Evolutionary conservation across 30 jellyfish, hydroid and myxozoan genomes (phyloP).

Genomic region (Mastigias papua): DNA sequence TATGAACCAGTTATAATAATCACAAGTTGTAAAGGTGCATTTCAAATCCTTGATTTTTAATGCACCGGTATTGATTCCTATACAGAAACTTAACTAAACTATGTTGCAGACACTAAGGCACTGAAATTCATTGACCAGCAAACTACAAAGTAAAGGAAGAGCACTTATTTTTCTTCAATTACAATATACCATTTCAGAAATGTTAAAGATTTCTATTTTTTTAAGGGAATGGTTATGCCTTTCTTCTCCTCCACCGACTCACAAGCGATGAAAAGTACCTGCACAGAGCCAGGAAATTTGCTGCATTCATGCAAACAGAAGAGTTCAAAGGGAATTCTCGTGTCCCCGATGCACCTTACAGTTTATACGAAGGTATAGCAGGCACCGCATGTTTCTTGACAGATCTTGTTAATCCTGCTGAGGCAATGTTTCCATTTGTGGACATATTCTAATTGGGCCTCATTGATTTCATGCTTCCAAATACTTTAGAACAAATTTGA

Average conservation of each 20-base stretch:
- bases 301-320: conserved; percentile 99
- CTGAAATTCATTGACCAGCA: no score
- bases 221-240: conserved; percentile 97
- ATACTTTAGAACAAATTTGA: neutral
- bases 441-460: conserved; percentile 63
- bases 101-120: no score
- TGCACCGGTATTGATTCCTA: no score
- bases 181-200: no score
- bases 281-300: conserved; percentile 96
- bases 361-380: conserved; percentile 98
- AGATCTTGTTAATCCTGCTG: conserved; percentile 90
- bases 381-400: conserved; percentile 99
- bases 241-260: conserved; percentile 88
- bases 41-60: no score
- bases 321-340: conserved; percentile 98
- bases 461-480: neutral
- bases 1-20: no score
- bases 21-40: no score
- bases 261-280: conserved; percentile 86
- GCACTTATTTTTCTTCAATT: no score
- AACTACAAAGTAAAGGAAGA: no score
- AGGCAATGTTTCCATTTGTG: conserved; percentile 94
- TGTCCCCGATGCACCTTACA: conserved; percentile 99
- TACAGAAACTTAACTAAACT: no score
- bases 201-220: no score